Percentiles rank a stretch among this genome's conserved stretches.
phyloP scores from a whole-genome alignment of 2,113 vertebrate genomes.

The Melanerpes aurifrons region DNA sequence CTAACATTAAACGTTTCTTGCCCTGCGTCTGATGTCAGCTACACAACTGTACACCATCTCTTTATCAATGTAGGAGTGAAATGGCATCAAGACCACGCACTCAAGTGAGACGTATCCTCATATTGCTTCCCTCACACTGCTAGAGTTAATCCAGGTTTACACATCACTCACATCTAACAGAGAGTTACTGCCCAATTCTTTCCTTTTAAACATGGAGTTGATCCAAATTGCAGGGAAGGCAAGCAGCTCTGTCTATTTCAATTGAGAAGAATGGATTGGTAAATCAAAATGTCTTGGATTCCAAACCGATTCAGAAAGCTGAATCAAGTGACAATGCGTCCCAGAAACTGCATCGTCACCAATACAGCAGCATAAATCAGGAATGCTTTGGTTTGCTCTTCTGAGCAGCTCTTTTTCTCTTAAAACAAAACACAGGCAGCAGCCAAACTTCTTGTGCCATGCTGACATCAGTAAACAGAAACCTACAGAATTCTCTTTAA shows the following conservation, averaged over 20 bases:
- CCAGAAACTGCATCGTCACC: conserved; percentile 12
- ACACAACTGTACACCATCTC: not conserved
- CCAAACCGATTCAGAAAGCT: not conserved
- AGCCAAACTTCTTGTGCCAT: not conserved
- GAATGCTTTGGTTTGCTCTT: not conserved
- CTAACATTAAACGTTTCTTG: conserved; percentile 8
- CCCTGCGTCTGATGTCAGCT: not conserved
- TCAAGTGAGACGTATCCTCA: not conserved
- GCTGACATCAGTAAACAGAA: conserved; percentile 49
- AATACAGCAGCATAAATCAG: not conserved
- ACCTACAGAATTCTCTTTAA: conserved; percentile 49
- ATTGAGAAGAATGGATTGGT: not conserved
- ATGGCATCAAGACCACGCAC: not conserved
- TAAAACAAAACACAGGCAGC: not conserved
- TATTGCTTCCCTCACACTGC: not conserved
- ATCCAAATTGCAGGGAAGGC: not conserved
- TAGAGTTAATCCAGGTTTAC: conserved; percentile 35
- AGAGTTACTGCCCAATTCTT: not conserved
- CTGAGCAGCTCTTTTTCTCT: not conserved
- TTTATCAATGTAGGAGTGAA: not conserved
- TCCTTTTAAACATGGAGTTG: not conserved
- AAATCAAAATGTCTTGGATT: not conserved
- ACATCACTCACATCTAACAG: not conserved
- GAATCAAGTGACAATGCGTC: not conserved
- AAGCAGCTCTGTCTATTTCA: not conserved